Evolutionary conservation across 1,140 invertebrate species (phyloP).

Genomic region (Neuroterus valhalla): DNA sequence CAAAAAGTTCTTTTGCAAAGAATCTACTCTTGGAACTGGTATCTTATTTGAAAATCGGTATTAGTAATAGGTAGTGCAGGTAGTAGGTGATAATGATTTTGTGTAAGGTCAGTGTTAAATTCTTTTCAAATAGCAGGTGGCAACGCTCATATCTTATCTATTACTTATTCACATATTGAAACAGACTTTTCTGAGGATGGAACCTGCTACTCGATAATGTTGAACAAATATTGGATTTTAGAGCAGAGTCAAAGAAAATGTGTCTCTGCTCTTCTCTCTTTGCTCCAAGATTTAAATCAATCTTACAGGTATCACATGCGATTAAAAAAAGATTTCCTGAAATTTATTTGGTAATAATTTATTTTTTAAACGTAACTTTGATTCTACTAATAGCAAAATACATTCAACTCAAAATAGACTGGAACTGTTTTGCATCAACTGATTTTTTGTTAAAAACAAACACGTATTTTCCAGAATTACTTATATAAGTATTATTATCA

Average conservation of each 20-base stretch:
- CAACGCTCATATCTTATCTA: conserved; percentile 11
- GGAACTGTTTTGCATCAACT: no score
- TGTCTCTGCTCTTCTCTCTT: conserved; percentile 9
- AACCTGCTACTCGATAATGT: conserved; percentile 22
- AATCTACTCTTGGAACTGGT: no score
- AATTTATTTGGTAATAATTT: no score
- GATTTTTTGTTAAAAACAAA: no score
- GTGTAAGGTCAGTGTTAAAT: conserved; percentile 14
- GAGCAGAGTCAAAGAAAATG: conserved; percentile 22
- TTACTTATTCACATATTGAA: not conserved
- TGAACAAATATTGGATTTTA: conserved; percentile 13
- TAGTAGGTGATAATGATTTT: conserved; percentile 15
- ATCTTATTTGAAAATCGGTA: conserved; percentile 31
- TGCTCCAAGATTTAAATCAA: not conserved
- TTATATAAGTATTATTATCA: no score
- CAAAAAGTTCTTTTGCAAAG: no score
- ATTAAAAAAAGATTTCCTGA: not conserved
- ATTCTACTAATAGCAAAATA: no score
- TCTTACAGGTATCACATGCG: not conserved
- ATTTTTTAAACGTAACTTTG: no score
- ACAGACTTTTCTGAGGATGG: conserved; percentile 5
- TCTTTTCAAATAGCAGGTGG: conserved; percentile 21
- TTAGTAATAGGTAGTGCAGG: not conserved
- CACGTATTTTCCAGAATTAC: no score
- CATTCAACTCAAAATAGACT: no score